Percentiles rank a stretch among this genome's conserved stretches.
Evolutionary conservation across 2,888 invertebrate genomes (phyloP).

Genomic region (Parnassius apollo): DNA sequence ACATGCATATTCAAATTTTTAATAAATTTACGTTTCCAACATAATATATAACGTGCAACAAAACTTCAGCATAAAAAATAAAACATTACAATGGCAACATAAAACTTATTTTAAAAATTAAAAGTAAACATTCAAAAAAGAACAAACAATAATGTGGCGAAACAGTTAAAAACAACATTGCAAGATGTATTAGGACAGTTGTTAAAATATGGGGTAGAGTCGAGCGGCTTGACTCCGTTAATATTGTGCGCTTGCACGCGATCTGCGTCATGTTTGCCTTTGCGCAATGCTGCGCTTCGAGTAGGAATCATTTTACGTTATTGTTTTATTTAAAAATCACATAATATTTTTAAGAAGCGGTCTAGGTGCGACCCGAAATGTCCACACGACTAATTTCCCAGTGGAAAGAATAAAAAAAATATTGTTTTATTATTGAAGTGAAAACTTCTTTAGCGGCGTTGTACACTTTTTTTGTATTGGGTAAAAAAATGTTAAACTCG

Average conservation of each 20-base stretch:
- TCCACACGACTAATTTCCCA: too few species aligned
- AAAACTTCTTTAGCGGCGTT: too few species aligned
- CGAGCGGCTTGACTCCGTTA: constrained; percentile 63
- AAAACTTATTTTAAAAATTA: constrained; percentile 67
- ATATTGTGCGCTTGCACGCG: constrained; percentile 74
- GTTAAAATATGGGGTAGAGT: constrained; percentile 80
- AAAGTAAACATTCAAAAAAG: constrained; percentile 74
- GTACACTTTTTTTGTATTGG: too few species aligned
- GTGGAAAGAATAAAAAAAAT: too few species aligned
- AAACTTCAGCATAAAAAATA: constrained; percentile 34
- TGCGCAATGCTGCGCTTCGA: constrained; percentile 41
- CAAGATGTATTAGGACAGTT: constrained; percentile 82
- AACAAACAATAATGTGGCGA: constrained; percentile 76
- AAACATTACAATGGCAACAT: constrained; percentile 40
- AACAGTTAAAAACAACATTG: constrained; percentile 80
- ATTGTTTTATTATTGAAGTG: too few species aligned
- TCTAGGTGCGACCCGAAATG: too few species aligned
- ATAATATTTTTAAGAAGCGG: neutral
- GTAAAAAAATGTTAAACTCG: too few species aligned
- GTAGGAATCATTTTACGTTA: constrained; percentile 22
- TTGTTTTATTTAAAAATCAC: constrained; percentile 30
- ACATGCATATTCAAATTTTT: constrained; percentile 46
- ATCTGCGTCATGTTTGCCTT: constrained; percentile 54
- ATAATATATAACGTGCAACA: constrained; percentile 12
- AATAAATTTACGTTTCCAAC: constrained; percentile 4